phyloP scores from a whole-genome alignment of 2,113 vertebrate genomes.

The Anhinga anhinga region DNA sequence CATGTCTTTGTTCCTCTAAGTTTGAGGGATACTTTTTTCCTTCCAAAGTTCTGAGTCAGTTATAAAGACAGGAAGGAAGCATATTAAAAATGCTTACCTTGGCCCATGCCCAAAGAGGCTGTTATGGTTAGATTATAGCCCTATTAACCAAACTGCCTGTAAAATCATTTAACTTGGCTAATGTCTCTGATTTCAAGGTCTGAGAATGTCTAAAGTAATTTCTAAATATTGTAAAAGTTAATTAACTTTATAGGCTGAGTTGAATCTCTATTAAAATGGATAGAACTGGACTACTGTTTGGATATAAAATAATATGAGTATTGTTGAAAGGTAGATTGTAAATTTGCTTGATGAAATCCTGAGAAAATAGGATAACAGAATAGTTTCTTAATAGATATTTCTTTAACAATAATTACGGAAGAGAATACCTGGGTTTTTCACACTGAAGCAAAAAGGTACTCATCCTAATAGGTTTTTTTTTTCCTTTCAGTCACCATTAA shows the following conservation, averaged over 20 bases:
- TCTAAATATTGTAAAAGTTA: conserved; percentile 50
- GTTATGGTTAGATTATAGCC: not conserved
- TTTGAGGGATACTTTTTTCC: not conserved
- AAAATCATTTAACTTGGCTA: conserved; percentile 34
- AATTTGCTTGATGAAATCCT: not conserved
- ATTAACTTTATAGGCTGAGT: conserved; percentile 22
- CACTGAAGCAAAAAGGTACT: not conserved
- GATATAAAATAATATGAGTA: not conserved
- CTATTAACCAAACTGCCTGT: conserved; percentile 35
- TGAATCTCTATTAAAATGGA: not conserved
- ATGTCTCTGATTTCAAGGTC: conserved; percentile 13
- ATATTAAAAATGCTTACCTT: conserved; percentile 9
- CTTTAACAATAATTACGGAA: not conserved
- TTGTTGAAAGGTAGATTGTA: not conserved
- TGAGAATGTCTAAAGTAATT: conserved; percentile 7
- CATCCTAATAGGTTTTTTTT: not conserved
- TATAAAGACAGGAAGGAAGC: not conserved
- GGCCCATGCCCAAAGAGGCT: not conserved
- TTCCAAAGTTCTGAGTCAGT: not conserved
- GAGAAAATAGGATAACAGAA: not conserved
- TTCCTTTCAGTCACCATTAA: not conserved
- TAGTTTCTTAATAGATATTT: not conserved
- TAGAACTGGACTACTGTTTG: not conserved
- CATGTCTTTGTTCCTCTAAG: not conserved
- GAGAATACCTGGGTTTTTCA: not conserved